Conservation (phyloP, 2,113 vertebrate genomes). For the Mugil cephalus region DNA sequence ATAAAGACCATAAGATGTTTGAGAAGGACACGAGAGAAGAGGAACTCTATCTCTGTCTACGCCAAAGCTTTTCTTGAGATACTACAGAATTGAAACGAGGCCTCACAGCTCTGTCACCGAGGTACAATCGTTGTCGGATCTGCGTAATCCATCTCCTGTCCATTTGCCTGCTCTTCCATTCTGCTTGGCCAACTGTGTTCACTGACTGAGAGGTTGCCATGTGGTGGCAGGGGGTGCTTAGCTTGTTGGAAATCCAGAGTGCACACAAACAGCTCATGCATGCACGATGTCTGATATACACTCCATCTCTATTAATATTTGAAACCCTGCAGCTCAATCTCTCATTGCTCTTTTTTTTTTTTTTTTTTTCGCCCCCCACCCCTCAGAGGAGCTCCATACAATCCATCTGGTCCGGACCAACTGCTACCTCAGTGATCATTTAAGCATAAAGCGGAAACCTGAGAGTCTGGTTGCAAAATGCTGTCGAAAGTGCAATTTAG, state of each 20-base stretch:
- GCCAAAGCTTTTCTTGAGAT: not conserved
- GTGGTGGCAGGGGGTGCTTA: slow-evolving; percentile 27
- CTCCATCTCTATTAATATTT: slow-evolving; percentile 71
- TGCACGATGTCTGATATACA: slow-evolving; percentile 62
- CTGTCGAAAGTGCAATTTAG: slow-evolving; percentile 24
- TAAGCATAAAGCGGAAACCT: slow-evolving; percentile 29
- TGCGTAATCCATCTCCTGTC: slow-evolving; percentile 13
- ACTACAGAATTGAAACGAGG: not conserved
- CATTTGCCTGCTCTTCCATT: slow-evolving; percentile 36
- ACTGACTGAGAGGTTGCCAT: slow-evolving; percentile 37
- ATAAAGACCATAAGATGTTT: too few relatives aligned
- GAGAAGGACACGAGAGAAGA: not conserved
- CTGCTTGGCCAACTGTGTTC: slow-evolving; percentile 39
- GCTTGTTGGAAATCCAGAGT: slow-evolving; percentile 60
- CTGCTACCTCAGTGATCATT: slow-evolving; percentile 34
- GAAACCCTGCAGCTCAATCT: slow-evolving; percentile 60
- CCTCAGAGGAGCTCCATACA: slow-evolving; percentile 25
- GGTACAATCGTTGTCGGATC: not conserved
- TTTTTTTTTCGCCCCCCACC: slow-evolving; percentile 13
- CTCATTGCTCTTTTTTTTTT: slow-evolving; percentile 32
- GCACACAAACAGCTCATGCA: slow-evolving; percentile 68
- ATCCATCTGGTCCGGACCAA: slow-evolving; percentile 48
- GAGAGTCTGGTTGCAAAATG: slow-evolving; percentile 26
- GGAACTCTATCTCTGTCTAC: too few relatives aligned
- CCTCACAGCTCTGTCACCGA: not conserved